Percentiles rank a stretch among this genome's conserved stretches.
Conservation (phyloP, 2,113 vertebrate species). For the Sialia sialis region DNA sequence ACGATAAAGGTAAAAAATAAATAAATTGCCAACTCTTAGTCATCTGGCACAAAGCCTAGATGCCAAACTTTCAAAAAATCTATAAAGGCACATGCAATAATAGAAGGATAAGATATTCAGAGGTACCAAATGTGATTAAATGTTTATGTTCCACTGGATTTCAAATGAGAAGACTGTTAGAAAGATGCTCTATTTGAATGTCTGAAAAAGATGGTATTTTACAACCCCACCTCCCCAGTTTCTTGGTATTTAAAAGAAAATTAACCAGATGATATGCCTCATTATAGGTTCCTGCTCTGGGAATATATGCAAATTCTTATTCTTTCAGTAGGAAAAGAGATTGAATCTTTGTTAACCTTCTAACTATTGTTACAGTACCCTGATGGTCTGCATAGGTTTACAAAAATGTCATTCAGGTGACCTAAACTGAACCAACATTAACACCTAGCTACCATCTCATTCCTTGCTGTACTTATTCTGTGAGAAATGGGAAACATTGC, state of each 20-base stretch:
- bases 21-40: not conserved
- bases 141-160: not conserved
- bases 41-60: not conserved
- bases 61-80: not conserved
- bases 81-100: not conserved
- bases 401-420: not conserved
- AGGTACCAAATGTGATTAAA: not conserved
- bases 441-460: not conserved
- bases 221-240: not conserved
- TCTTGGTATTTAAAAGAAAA: not conserved
- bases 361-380: not conserved
- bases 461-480: not conserved
- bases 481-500: not conserved
- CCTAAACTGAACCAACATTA: not conserved
- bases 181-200: not conserved
- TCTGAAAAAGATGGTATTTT: accelerated
- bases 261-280: not conserved
- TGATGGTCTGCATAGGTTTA: not conserved
- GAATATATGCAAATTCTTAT: not conserved
- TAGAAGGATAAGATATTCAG: not conserved
- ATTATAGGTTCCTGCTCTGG: not conserved
- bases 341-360: not conserved
- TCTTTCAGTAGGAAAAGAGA: not conserved
- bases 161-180: not conserved
- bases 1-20: not conserved